Evolutionary conservation across 1,140 invertebrate genomes (phyloP), one percentile per base, ranked within the genome.

Genomic region (Pseudomyrmex pallidus): DNA sequence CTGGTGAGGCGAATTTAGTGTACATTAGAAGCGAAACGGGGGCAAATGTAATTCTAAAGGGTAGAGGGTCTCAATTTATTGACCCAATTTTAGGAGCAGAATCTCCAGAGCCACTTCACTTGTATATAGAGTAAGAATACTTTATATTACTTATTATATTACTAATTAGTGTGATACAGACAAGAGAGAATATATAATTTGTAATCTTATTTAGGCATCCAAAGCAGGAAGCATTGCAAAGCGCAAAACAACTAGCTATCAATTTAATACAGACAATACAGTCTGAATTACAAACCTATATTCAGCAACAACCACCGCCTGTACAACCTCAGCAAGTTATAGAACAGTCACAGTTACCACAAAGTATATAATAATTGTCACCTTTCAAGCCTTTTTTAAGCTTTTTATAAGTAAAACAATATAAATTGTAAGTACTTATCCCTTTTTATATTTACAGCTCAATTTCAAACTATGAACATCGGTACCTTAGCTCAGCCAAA

Each of bases 181-280:
- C 57, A 17, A 78, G 7, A 50, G 52, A 54, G 0, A 22, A 64
- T 61, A 74, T 0, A 52, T 76, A 44, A 64, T 61, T 62, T 15
- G 59, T 82, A 50, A 74, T 90, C 70, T 4, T 92, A 15, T 92
- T 12, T 90, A 96, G 96, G 83, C 97, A 97, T 95, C 95, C 96
- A 13, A 96, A 96, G 90, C 94, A 95, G 22, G 95, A 96, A 83
- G 96, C 96, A n/a, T 92, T 97, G 22, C 95, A 97, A 85, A 96
- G 96, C 86, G 97, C 97, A 25, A 96, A 97, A 92, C 96, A 96
- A 73, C 91, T 97, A 77, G 96, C 96, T 15, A 95, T 96, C 85
- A 97, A 97, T 94, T 94, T 98, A 50, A 97, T 98, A 77, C 96
- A 97, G 94, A 98, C 97, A 50, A 96, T 98, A 94, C 96, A 97